phyloP scores from a whole-genome alignment of 2,113 vertebrate genomes.

The Artemisiospiza belli region DNA sequence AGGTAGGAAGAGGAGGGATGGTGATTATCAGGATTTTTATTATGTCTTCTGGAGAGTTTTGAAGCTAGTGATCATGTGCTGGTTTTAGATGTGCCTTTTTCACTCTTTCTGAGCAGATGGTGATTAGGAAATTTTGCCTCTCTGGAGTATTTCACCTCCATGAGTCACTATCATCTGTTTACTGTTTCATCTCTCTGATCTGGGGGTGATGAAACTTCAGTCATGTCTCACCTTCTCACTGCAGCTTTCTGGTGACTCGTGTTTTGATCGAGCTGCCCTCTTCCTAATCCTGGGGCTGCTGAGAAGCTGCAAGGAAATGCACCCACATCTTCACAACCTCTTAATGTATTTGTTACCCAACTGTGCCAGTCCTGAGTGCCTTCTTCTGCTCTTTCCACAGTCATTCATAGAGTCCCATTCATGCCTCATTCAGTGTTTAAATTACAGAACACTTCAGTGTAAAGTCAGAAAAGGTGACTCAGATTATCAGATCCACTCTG shows the following conservation, averaged over 20 bases:
- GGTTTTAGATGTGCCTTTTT: background rate
- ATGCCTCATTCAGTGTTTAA: background rate
- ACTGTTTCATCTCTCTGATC: background rate
- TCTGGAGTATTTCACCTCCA: background rate
- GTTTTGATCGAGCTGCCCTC: background rate
- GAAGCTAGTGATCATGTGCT: background rate
- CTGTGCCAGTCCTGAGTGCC: background rate
- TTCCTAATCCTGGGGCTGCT: background rate
- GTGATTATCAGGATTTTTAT: background rate
- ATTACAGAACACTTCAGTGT: background rate
- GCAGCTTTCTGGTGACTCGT: background rate
- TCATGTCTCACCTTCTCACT: background rate
- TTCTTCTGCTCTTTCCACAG: background rate
- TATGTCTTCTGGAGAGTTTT: background rate
- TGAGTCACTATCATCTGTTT: background rate
- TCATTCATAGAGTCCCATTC: background rate
- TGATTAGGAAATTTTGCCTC: background rate
- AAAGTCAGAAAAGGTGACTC: background rate
- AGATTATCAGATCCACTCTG: background rate
- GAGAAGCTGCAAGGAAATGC: background rate
- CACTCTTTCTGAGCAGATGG: background rate
- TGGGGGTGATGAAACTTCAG: background rate
- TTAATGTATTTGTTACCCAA: accelerated
- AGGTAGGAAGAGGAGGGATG: background rate
- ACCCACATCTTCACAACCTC: background rate